These are phyloP conservation scores for Pelusios castaneus DNA, from an alignment of 2,113 vertebrate genomes.

Conservation along the genomic window DNA sequence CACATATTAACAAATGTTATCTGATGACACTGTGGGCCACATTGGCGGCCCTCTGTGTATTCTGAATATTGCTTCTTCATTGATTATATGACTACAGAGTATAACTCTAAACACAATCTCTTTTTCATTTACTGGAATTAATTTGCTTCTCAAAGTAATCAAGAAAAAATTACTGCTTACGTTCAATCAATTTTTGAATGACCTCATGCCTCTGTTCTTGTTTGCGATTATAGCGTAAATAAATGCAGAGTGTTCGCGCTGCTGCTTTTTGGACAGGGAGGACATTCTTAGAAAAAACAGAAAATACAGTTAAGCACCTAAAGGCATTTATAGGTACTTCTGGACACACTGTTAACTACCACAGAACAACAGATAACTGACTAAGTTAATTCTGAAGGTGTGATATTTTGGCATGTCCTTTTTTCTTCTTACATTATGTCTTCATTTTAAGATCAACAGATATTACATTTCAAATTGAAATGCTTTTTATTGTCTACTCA, in stretches of 20 bases:
- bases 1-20: neutral
- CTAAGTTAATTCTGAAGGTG: neutral
- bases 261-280: slow-evolving; percentile 94
- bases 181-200: slow-evolving; percentile 91
- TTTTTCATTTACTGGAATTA: neutral
- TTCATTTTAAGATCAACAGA: neutral
- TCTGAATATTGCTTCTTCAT: neutral
- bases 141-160: neutral
- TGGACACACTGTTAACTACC: neutral
- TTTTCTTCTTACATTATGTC: neutral
- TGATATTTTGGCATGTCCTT: neutral
- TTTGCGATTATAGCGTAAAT: slow-evolving; percentile 93
- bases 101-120: neutral
- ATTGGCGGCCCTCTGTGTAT: neutral
- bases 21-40: neutral
- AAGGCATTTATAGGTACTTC: neutral
- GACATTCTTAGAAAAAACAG: slow-evolving; percentile 86
- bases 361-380: neutral
- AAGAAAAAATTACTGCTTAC: slow-evolving; percentile 75
- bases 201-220: slow-evolving; percentile 94
- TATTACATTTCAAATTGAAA: neutral
- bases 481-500: neutral
- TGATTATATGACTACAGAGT: neutral
- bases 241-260: slow-evolving; percentile 90
- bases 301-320: slow-evolving; percentile 23